Evolutionary conservation across 2,113 vertebrate species (phyloP).

Genomic region (Oenanthe oenanthe): DNA sequence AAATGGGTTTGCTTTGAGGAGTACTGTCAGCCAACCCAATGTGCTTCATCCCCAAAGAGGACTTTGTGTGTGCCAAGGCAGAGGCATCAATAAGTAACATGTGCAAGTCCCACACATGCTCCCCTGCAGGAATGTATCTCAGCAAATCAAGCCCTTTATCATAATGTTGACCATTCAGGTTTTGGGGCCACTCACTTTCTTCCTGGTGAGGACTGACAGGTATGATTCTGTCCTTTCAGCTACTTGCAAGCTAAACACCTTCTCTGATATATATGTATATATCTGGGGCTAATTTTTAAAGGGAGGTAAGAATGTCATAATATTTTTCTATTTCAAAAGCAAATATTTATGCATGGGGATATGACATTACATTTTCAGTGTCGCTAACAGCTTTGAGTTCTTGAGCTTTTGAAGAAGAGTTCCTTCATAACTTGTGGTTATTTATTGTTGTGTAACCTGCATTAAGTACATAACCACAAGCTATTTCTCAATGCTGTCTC

Average conservation of each 20-base stretch:
- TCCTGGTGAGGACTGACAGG: background rate
- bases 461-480: background rate
- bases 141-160: background rate
- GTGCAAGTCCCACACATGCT: background rate
- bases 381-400: background rate
- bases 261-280: background rate
- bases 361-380: background rate
- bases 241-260: background rate
- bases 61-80: background rate
- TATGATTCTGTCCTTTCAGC: background rate
- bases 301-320: background rate
- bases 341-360: background rate
- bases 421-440: background rate
- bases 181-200: background rate
- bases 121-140: background rate
- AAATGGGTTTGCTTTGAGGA: background rate
- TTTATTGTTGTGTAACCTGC: background rate
- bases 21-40: background rate
- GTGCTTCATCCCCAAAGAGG: background rate
- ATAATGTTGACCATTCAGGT: background rate
- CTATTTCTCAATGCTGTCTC: background rate
- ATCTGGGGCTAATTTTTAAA: background rate
- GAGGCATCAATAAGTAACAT: rapidly evolving
- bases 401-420: background rate
- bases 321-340: background rate